Conservation (phyloP, 2,797 vertebrate genomes). For the Lithobates sylvaticus region DNA sequence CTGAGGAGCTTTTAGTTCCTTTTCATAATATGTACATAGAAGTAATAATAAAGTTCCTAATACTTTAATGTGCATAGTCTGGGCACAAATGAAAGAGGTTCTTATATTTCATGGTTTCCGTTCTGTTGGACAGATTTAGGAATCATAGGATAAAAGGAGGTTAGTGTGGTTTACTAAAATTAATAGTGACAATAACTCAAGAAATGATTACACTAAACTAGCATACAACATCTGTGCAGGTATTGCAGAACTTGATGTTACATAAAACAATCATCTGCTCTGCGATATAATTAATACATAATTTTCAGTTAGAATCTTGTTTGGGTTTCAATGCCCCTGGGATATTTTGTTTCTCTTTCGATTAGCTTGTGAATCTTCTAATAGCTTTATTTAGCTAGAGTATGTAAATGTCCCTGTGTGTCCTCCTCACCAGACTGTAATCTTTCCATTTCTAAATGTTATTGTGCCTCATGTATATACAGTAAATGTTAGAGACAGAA, state of each 20-base stretch:
- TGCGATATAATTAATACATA: constrained; percentile 41
- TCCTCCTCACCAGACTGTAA: neutral
- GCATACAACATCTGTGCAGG: constrained; percentile 72
- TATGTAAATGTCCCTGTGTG: neutral
- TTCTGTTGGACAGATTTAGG: constrained; percentile 59
- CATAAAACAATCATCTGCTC: constrained; percentile 41
- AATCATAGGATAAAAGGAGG: constrained; percentile 76
- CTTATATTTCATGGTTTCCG: neutral
- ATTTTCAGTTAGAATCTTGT: constrained; percentile 59
- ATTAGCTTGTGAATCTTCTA: constrained; percentile 20
- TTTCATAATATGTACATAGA: neutral
- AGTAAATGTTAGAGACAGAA: too few species aligned
- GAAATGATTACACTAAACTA: constrained; percentile 74
- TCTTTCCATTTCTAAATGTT: too few species aligned
- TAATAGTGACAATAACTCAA: constrained; percentile 76
- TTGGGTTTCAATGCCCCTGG: constrained; percentile 21
- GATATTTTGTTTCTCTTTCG: constrained; percentile 24
- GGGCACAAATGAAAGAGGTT: neutral
- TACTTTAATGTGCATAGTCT: neutral
- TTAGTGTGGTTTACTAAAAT: constrained; percentile 78
- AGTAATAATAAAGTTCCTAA: neutral
- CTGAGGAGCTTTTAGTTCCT: too few species aligned
- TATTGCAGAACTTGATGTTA: constrained; percentile 67
- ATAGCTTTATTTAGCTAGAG: constrained; percentile 6
- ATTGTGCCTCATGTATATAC: too few species aligned